phyloP scores from a whole-genome alignment of 2,888 invertebrate genomes.

The Tanytarsus gracilentus region DNA sequence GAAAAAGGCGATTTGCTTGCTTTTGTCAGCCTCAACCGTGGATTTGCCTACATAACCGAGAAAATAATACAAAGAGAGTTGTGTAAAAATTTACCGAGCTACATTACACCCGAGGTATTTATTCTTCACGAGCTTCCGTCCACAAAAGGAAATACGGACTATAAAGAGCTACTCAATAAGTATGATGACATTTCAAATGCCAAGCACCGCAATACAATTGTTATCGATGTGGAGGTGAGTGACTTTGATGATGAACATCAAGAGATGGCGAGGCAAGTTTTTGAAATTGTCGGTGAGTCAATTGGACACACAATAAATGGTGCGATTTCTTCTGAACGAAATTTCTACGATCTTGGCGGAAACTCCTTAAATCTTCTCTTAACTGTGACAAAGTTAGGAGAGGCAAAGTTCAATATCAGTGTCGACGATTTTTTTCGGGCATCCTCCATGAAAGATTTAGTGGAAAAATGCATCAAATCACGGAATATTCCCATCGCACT shows the following conservation, averaged over 20 bases:
- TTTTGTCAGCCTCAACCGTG: background rate
- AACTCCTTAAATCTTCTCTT: background rate
- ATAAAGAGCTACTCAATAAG: background rate
- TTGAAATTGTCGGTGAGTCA: background rate
- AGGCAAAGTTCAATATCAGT: background rate
- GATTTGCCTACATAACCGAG: background rate
- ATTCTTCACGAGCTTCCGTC: background rate
- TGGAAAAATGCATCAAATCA: too few relatives aligned
- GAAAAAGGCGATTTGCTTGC: background rate
- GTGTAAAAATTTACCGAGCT: background rate
- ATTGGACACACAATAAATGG: background rate
- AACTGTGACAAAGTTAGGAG: background rate
- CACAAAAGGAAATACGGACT: background rate
- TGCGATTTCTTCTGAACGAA: background rate
- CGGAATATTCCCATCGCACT: too few relatives aligned
- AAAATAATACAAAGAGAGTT: background rate
- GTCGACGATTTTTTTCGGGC: too few relatives aligned
- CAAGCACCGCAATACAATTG: background rate
- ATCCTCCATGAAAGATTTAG: too few relatives aligned
- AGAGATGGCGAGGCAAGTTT: background rate
- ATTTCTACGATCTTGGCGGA: background rate
- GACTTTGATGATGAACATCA: background rate
- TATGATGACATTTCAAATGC: background rate
- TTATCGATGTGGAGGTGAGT: background rate
- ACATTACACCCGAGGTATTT: background rate